These are phyloP conservation scores for Papilio gigon DNA, from an alignment of 2,888 invertebrate species.

Conservation along the genomic window DNA sequence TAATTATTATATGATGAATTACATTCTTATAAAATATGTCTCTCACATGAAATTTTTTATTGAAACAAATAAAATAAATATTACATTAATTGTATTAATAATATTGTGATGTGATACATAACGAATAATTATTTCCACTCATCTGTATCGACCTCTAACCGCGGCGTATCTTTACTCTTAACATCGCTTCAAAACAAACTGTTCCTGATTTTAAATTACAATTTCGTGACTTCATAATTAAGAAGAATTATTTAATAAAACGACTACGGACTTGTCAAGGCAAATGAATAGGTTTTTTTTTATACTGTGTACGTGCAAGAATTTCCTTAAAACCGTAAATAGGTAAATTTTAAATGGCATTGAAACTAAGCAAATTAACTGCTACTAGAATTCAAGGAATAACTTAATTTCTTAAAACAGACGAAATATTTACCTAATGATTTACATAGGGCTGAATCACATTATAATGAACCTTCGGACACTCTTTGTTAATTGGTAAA, in stretches of 20 bases:
- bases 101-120: no score
- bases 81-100: no score
- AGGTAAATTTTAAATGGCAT: not conserved
- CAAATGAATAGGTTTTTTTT: slow-evolving; percentile 1
- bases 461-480: no score
- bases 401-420: not conserved
- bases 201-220: slow-evolving; percentile 28
- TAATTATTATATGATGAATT: no score
- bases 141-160: slow-evolving; percentile 26
- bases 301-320: slow-evolving; percentile 2
- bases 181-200: slow-evolving; percentile 7
- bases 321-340: not conserved
- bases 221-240: slow-evolving; percentile 32
- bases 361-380: not conserved
- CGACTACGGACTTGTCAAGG: slow-evolving; percentile 17
- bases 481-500: no score
- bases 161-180: slow-evolving; percentile 18
- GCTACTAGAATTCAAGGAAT: not conserved
- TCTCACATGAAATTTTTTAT: no score
- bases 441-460: not conserved
- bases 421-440: no score
- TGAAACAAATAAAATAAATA: not conserved
- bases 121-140: not conserved
- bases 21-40: no score
- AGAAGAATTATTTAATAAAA: slow-evolving; percentile 8